phyloP scores from a whole-genome alignment of 2,797 vertebrate genomes.

The Amazona finschi region DNA sequence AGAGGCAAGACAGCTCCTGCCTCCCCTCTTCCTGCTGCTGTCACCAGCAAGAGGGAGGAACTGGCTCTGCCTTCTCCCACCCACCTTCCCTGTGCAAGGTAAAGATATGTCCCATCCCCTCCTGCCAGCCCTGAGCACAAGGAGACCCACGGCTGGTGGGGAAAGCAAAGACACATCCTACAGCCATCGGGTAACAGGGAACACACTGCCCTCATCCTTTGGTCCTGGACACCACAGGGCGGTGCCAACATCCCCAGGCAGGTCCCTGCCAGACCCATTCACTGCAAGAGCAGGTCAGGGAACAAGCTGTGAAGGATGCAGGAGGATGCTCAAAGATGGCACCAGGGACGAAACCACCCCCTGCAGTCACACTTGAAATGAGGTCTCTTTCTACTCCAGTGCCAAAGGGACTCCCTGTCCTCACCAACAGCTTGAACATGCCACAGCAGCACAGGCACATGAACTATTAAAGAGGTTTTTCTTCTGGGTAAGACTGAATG shows the following conservation, averaged over 20 bases:
- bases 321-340: not conserved
- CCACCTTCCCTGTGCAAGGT: not conserved
- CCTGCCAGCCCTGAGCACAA: not conserved
- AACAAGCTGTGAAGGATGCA: not conserved
- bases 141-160: not conserved
- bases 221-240: not conserved
- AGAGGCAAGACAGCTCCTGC: not conserved
- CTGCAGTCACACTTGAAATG: not conserved
- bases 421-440: not conserved
- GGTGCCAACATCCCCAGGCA: rapidly evolving
- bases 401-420: not conserved
- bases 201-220: rapidly evolving
- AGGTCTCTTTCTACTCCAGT: not conserved
- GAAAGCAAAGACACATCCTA: not conserved
- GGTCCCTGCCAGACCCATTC: not conserved
- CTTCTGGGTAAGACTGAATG: not conserved
- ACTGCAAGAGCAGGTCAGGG: not conserved
- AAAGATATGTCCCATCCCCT: not conserved
- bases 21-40: not conserved
- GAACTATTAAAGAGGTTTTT: not conserved
- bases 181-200: not conserved
- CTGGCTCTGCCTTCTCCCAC: not conserved
- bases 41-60: not conserved
- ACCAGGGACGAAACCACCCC: not conserved
- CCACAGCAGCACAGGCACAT: not conserved